phyloP scores from a whole-genome alignment of 1,140 invertebrate genomes.

The Diuraphis noxia region DNA sequence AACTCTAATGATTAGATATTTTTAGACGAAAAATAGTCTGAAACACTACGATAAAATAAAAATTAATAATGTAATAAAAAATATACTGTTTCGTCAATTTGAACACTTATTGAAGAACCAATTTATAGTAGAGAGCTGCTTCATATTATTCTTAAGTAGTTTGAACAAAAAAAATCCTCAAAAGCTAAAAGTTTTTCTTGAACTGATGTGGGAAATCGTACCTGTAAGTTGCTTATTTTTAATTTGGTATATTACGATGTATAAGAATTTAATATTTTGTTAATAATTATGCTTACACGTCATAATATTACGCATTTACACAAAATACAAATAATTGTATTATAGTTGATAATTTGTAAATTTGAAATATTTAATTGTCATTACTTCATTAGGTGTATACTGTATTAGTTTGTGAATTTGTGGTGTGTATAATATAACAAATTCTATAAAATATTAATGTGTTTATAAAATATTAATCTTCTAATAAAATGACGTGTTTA shows the following conservation, averaged over 20 bases:
- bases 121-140: neutral
- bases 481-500: neutral
- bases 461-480: neutral
- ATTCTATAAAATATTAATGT: neutral
- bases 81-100: conserved; percentile 5
- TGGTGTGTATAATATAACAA: neutral
- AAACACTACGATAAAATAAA: neutral
- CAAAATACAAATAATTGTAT: too few relatives aligned
- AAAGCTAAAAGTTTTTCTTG: neutral
- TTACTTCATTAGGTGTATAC: too few relatives aligned
- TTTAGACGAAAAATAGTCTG: neutral
- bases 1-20: neutral
- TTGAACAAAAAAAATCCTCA: neutral
- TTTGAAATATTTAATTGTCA: neutral
- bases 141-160: neutral
- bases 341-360: neutral
- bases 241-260: neutral
- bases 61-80: neutral
- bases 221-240: neutral
- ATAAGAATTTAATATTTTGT: neutral
- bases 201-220: conserved; percentile 28
- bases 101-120: neutral
- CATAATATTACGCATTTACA: neutral
- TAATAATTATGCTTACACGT: neutral
- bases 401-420: neutral